phyloP scores from a whole-genome alignment of 2,113 vertebrate genomes.

The Delphinapterus leucas region DNA sequence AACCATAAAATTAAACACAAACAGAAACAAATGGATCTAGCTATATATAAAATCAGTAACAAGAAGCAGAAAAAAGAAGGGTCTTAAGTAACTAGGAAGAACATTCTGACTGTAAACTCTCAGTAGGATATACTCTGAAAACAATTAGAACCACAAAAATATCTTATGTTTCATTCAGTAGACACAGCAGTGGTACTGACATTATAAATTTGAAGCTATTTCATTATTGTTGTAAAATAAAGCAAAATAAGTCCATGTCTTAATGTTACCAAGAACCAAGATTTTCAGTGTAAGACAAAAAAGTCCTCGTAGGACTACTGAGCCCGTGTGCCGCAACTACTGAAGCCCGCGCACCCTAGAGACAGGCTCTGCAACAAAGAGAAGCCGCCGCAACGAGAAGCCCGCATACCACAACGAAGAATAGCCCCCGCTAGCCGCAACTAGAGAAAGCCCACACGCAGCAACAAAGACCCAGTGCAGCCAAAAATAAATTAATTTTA shows the following conservation, averaged over 20 bases:
- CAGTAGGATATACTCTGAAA: not conserved
- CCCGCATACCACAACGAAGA: no score
- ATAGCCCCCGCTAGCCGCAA: no score
- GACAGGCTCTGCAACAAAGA: no score
- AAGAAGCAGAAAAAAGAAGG: not conserved
- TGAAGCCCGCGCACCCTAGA: no score
- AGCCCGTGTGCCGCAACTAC: no score
- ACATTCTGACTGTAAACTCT: not conserved
- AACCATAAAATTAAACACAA: not conserved
- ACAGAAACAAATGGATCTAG: not conserved
- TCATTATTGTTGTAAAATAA: not conserved
- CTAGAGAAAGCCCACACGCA: no score
- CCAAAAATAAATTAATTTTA: not conserved
- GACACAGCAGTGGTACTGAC: rapidly evolving
- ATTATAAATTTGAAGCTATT: not conserved
- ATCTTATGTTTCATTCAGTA: not conserved
- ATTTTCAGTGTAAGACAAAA: not conserved
- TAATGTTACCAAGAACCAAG: not conserved
- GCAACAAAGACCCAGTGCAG: no score
- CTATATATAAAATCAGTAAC: not conserved
- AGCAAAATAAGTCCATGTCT: not conserved
- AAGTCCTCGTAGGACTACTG: not conserved
- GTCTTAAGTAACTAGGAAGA: not conserved
- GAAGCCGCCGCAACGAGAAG: no score
- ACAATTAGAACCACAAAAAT: not conserved